Percentiles rank a stretch among this genome's conserved stretches.
These are phyloP conservation scores for Muscina levida DNA, from an alignment of 2,888 invertebrate genomes.

Conservation along the genomic window DNA sequence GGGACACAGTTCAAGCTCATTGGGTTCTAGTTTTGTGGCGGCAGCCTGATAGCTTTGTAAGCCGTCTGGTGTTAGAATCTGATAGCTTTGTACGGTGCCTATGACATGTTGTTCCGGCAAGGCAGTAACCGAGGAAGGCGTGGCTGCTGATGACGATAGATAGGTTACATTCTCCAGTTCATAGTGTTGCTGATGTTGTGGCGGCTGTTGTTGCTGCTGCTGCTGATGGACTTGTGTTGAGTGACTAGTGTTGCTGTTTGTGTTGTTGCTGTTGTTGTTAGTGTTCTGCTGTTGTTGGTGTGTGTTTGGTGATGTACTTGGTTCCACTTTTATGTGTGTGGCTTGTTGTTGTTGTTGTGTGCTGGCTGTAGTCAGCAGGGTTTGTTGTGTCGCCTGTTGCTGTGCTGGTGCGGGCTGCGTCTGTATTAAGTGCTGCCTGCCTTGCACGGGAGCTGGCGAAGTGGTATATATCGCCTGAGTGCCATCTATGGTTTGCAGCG, in stretches of 20 bases:
- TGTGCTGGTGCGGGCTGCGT: constrained; percentile 67
- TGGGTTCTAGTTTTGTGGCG: constrained; percentile 69
- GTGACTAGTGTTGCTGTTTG: constrained; percentile 55
- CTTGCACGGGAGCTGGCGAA: constrained; percentile 48
- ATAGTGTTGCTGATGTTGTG: constrained; percentile 73
- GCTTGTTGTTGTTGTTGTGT: constrained; percentile 11
- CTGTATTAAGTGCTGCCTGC: constrained; percentile 70
- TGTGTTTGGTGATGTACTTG: constrained; percentile 46
- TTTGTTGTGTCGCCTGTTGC: constrained; percentile 65
- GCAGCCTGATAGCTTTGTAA: constrained; percentile 76
- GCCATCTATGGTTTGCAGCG: constrained; percentile 73
- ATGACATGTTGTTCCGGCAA: constrained; percentile 76
- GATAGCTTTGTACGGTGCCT: constrained; percentile 78
- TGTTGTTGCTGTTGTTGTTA: constrained; percentile 60
- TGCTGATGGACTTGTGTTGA: constrained; percentile 66
- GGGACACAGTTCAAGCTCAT: constrained; percentile 76
- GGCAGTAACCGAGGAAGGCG: constrained; percentile 70
- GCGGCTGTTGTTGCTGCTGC: constrained; percentile 63
- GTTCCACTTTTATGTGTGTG: constrained; percentile 60
- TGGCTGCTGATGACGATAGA: constrained; percentile 73
- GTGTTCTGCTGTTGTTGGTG: constrained; percentile 57
- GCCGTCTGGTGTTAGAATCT: constrained; percentile 77
- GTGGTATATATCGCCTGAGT: constrained; percentile 76
- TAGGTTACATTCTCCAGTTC: constrained; percentile 78
- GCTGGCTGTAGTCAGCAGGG: constrained; percentile 63